Conservation (phyloP, 2,797 vertebrate genomes). For the Phataginus tricuspis region DNA sequence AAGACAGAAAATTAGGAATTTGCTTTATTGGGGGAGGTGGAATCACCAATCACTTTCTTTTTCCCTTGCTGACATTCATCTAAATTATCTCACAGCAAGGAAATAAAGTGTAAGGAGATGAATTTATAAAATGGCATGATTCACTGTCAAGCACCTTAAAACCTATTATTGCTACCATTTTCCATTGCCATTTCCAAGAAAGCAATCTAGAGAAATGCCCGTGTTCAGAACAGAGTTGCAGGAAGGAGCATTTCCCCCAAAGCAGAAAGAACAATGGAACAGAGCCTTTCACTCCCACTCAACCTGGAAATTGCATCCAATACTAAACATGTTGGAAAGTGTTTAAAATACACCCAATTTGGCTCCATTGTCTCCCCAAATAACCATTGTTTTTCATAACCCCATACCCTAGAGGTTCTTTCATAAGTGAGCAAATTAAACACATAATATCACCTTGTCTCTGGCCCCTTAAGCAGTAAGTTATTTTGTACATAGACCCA, state of each 20-base stretch:
- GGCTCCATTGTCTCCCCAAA: conserved; percentile 66
- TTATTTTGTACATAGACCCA: conserved; percentile 66
- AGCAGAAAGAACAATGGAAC: conserved; percentile 20
- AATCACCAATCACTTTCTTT: conserved; percentile 86
- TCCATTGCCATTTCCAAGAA: conserved; percentile 77
- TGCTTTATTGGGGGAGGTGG: conserved; percentile 87
- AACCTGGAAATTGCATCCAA: not conserved
- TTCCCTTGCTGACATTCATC: conserved; percentile 81
- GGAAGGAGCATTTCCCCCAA: conserved; percentile 39
- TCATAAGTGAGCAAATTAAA: conserved; percentile 80
- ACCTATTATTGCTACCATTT: conserved; percentile 73
- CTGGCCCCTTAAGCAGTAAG: conserved; percentile 68
- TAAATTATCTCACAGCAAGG: conserved; percentile 86
- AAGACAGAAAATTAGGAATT: conserved; percentile 91
- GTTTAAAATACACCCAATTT: conserved; percentile 64
- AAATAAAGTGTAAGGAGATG: conserved; percentile 86
- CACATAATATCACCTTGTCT: conserved; percentile 65
- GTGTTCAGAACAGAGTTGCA: not conserved
- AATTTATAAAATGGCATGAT: conserved; percentile 86
- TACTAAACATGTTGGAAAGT: conserved; percentile 40
- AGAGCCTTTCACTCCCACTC: not conserved
- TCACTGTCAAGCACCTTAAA: conserved; percentile 78
- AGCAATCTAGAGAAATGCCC: conserved; percentile 58
- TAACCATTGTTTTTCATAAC: conserved; percentile 77
- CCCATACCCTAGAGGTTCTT: conserved; percentile 65